Evolutionary conservation across 2,888 invertebrate species (phyloP).

Genomic region (Silvanus unidentatus): DNA sequence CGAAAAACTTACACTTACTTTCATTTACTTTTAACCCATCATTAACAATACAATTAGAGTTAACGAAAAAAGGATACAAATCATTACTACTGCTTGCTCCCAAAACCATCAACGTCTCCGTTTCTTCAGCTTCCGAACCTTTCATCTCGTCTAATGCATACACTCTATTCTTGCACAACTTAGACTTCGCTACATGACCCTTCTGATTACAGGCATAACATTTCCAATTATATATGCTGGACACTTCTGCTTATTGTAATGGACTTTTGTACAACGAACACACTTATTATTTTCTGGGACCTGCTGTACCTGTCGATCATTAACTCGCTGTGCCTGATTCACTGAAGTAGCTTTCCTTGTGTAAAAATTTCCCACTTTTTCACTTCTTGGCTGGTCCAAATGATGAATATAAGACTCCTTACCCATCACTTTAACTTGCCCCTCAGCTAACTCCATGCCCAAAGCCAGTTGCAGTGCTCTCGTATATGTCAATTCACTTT

Average conservation of each 20-base stretch:
- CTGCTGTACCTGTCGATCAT: not conserved
- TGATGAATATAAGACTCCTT: slow-evolving; percentile 1
- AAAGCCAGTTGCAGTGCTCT: not conserved
- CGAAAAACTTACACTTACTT: slow-evolving; percentile 7
- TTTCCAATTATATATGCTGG: slow-evolving; percentile 12
- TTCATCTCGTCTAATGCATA: not conserved
- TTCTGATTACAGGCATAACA: slow-evolving; percentile 8
- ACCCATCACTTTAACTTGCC: not conserved
- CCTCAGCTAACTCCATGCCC: not conserved
- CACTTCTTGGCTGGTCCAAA: too few species aligned
- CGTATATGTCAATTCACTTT: not conserved
- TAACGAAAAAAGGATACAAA: not conserved
- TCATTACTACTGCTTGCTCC: slow-evolving; percentile 7
- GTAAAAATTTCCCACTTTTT: not conserved
- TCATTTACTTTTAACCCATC: too few species aligned
- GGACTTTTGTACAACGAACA: slow-evolving; percentile 4
- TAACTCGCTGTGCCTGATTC: not conserved
- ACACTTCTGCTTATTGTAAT: slow-evolving; percentile 10
- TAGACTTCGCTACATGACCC: slow-evolving; percentile 14
- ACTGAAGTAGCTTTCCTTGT: slow-evolving; percentile 1
- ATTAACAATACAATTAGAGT: slow-evolving; percentile 8
- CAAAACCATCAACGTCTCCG: too few species aligned
- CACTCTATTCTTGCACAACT: slow-evolving; percentile 7
- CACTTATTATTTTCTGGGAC: not conserved
- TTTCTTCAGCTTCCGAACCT: not conserved